Conservation (phyloP, 2,797 vertebrate species). For the Oophaga sylvatica region DNA sequence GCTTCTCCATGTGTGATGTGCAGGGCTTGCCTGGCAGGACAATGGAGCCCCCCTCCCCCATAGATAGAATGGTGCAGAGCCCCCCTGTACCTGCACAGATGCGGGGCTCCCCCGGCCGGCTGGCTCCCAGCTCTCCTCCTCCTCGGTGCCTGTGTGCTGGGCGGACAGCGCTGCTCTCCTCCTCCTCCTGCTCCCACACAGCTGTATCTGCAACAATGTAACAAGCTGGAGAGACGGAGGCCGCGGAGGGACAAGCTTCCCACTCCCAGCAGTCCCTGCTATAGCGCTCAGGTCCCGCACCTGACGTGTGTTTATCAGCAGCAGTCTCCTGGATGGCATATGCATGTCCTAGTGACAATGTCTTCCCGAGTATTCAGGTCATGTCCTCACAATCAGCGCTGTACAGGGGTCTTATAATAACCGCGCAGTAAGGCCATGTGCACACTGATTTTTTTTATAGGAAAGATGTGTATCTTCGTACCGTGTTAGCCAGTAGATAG, state of each 20-base stretch:
- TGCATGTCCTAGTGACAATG: too few relatives aligned
- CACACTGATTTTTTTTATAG: too few relatives aligned
- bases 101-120: constrained; percentile 14
- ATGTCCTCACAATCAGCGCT: too few relatives aligned
- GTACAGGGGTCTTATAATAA: too few relatives aligned
- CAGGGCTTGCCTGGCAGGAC: constrained; percentile 49
- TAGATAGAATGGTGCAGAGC: background rate
- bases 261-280: background rate
- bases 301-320: too few relatives aligned
- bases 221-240: constrained; percentile 50
- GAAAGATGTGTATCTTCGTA: too few relatives aligned
- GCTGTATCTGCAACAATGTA: constrained; percentile 55
- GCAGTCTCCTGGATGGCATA: too few relatives aligned
- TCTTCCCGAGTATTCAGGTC: too few relatives aligned
- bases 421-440: too few relatives aligned
- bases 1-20: background rate
- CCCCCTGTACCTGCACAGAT: constrained; percentile 41
- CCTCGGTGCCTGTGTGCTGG: constrained; percentile 38
- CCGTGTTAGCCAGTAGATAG: too few relatives aligned
- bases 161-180: constrained; percentile 15
- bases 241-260: constrained; percentile 48
- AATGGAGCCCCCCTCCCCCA: constrained; percentile 7
- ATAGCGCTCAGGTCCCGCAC: background rate
- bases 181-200: constrained; percentile 35
- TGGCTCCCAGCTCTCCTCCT: constrained; percentile 26